Conservation (phyloP, 2,797 vertebrate genomes). For the Gallinago nigripennis region DNA sequence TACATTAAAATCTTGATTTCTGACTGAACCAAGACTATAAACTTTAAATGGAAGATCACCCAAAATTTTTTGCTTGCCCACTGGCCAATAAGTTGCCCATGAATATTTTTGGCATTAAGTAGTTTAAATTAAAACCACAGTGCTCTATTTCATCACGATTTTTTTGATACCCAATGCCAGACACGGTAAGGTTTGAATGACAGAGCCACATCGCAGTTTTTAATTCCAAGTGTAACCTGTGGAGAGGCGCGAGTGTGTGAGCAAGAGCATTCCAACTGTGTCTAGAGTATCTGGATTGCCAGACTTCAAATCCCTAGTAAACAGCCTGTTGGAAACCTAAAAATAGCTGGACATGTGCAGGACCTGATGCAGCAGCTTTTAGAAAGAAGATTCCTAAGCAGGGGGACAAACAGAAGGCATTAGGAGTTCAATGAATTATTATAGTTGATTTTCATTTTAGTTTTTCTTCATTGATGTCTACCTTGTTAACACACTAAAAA, state of each 20-base stretch:
- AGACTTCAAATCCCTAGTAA: conserved; percentile 68
- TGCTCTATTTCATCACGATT: conserved; percentile 31
- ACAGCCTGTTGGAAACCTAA: conserved; percentile 63
- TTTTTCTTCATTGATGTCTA: neutral
- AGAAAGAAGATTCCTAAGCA: conserved; percentile 22
- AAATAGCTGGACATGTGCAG: conserved; percentile 66
- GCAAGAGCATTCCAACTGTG: conserved; percentile 64
- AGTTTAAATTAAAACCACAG: conserved; percentile 39
- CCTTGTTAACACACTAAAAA: neutral
- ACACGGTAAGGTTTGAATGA: conserved; percentile 58
- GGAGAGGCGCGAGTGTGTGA: neutral
- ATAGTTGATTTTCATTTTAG: neutral
- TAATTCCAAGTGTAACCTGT: conserved; percentile 65
- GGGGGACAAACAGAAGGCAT: neutral
- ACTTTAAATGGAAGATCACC: neutral
- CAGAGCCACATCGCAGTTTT: conserved; percentile 58
- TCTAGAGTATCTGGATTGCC: conserved; percentile 68
- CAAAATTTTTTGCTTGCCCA: neutral
- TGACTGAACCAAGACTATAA: neutral
- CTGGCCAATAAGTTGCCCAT: neutral
- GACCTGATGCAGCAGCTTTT: conserved; percentile 61
- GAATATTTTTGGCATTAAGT: conserved; percentile 34
- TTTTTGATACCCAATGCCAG: conserved; percentile 44
- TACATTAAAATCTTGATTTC: fast-evolving
- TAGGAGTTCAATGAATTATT: neutral